Base-by-base conservation (phyloP, 2,113 vertebrate species). In the Marcusenius ussheri region DNA sequence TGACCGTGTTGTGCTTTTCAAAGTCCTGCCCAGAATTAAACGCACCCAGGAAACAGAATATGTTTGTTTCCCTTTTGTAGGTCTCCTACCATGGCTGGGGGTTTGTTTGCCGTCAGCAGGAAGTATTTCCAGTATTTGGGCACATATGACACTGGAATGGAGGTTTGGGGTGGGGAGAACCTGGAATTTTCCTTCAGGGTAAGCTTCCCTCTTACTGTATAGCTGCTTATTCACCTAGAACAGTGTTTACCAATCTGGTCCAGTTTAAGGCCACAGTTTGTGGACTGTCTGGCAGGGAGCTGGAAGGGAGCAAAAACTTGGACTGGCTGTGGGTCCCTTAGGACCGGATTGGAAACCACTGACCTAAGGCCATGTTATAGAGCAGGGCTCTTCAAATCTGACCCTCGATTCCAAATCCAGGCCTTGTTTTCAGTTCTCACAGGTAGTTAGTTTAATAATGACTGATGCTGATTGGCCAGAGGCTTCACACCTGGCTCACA, bases 141-240 rank as follows among this genome's bases (percentile, higher is more conserved):
- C 90, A 98, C 98, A 2, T 99, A 99, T 50, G 98, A 99, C 93
- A 98, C 97, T 58, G 98, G 98, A 92, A 99, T 99, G 98, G 98
- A 99, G 96, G 98, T 99, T 77, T 99, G 98, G 98, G 98, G 98
- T 89, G 98, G 98, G 95, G 98, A 99, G 95, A 99, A 99, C 93
- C 96, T 99, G 91, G 98, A 99, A 92, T 98, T 99, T 92, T 99
- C 98, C 56, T 99, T 99, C 93, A 97, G 98, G 95, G 98, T 99
- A 94, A 97, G 96, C 88, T 39, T 15, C 24, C 56, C 45, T 84
- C 51, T 58, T 39, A 35, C 39, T 3, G 21, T 46, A 27, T 27
- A 10, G 5, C 31, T 21, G 21, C 5, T 58, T 51, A 3, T 39
- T 77, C 17, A 3, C 47, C 53, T 3, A 31, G 51, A 17, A 35